Conservation (phyloP, 2,797 vertebrate species). For the Gymnoscopelus braueri region DNA sequence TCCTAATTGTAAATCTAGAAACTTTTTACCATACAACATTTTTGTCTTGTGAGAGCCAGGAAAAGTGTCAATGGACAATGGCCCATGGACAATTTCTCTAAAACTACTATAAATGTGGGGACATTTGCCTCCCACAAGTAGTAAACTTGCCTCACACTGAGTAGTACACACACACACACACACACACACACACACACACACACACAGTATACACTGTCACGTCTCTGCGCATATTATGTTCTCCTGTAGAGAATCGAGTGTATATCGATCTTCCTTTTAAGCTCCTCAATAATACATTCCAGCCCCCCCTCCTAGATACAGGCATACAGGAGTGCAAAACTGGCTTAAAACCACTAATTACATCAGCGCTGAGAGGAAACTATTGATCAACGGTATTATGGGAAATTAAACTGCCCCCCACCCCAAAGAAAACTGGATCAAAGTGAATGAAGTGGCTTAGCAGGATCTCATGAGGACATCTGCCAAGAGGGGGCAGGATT, state of each 20-base stretch:
- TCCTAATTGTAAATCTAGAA: too few relatives aligned
- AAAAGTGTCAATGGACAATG: too few relatives aligned
- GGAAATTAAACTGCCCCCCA: conserved; percentile 86
- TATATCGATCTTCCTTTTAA: conserved; percentile 87
- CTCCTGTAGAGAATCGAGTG: conserved; percentile 73
- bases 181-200: conserved; percentile 8
- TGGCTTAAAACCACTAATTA: conserved; percentile 90
- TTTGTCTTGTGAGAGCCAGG: too few relatives aligned
- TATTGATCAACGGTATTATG: conserved; percentile 90
- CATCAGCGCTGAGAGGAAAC: conserved; percentile 91
- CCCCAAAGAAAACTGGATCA: conserved; percentile 82
- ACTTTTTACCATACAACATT: too few relatives aligned
- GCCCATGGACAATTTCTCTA: too few relatives aligned
- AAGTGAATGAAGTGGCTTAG: conserved; percentile 88
- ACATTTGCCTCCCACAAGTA: not conserved
- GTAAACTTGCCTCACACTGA: too few relatives aligned
- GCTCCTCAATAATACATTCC: conserved; percentile 85
- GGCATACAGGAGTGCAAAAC: conserved; percentile 75
- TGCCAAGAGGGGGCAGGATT: conserved; percentile 63
- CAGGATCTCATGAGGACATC: conserved; percentile 74
- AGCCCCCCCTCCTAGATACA: conserved; percentile 53
- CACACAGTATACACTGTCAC: conserved; percentile 6
- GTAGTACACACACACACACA: not conserved
- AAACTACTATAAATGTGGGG: too few relatives aligned
- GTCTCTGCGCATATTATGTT: conserved; percentile 32